These are phyloP conservation scores for Diachasmimorpha longicaudata DNA, from an alignment of 1,140 invertebrate species.

Conservation along the genomic window DNA sequence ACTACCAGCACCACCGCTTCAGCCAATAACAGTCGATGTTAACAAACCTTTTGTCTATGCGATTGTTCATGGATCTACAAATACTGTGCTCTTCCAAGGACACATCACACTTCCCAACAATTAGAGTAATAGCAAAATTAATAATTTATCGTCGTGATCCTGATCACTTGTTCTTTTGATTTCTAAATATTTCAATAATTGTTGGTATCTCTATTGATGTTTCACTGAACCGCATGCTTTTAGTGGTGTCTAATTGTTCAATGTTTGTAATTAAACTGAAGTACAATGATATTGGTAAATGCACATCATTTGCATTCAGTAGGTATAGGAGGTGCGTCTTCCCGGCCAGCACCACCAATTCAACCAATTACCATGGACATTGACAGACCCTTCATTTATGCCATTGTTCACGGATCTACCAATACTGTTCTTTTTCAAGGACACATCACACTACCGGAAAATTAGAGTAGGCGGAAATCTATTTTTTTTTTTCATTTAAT, in stretches of 20 bases:
- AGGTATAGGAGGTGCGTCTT: neutral
- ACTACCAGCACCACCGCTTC: neutral
- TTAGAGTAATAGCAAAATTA: too few relatives aligned
- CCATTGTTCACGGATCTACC: neutral
- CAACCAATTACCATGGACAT: neutral
- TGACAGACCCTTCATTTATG: neutral
- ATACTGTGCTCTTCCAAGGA: conserved; percentile 16
- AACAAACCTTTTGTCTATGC: conserved; percentile 5
- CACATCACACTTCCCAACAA: neutral
- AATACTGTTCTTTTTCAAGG: conserved; percentile 21
- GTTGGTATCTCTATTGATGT: too few relatives aligned
- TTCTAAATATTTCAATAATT: too few relatives aligned
- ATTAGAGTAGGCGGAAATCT: neutral
- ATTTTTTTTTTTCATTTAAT: neutral
- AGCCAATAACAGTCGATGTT: neutral
- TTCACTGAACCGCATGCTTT: neutral
- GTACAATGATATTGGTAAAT: neutral
- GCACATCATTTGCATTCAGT: neutral
- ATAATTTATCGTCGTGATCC: too few relatives aligned
- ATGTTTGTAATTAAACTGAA: neutral
- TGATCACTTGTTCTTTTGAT: too few relatives aligned
- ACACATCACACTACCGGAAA: neutral
- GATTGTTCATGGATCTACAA: neutral
- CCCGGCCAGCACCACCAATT: neutral
- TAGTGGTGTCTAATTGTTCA: neutral